Base-by-base conservation (phyloP, 2,113 vertebrate species). In the Oreotrochilus melanogaster region DNA sequence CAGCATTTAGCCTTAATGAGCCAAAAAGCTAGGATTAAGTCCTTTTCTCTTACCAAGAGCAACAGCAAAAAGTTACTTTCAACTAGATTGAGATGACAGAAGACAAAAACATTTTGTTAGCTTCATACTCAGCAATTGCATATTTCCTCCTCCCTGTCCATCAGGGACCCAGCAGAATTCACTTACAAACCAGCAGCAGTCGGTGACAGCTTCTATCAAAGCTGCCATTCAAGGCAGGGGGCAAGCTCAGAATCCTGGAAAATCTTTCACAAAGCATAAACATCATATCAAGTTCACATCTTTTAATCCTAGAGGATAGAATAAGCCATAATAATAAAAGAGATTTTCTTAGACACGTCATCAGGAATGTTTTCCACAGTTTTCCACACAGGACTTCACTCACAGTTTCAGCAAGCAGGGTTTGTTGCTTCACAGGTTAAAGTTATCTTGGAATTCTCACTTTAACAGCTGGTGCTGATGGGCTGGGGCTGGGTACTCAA, bases 41-140 rank as follows among this genome's bases (percentile, higher is more conserved):
- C 50, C 28, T 62, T 14, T 45, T 76, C 56, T 42, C 27, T 43
- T 35, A 21, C 43, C 70, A 48, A 82, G 30, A 82, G 48, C 76
- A 86, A 78, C 47, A 74, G 60, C 42, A 78, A 54, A 47, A 89
- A 82, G 45, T 71, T 88, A 50, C n/a, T 83, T 79, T 69, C 47
- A 61, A 47, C 28, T 17, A 27, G 23, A 45, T 2, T 72, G 50
- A 84, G 94, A 85, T 4, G 11, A 9, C 71, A 87, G 24, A 84
- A 75, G 65, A 81, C 78, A 93, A 31, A 86, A 89, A 79, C 74
- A 93, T 69, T 76, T 69, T 57, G 39, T 64, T 91, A 62, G 61
- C 48, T 87, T 95, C 84, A 72, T 3, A 43, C 24, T 48, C 84
- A 72, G 37, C 6, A 42, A 39, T 25, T 75, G 35, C 31, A 61